Conservation (phyloP, 2,888 invertebrate genomes). For the Aplocera efformata region DNA sequence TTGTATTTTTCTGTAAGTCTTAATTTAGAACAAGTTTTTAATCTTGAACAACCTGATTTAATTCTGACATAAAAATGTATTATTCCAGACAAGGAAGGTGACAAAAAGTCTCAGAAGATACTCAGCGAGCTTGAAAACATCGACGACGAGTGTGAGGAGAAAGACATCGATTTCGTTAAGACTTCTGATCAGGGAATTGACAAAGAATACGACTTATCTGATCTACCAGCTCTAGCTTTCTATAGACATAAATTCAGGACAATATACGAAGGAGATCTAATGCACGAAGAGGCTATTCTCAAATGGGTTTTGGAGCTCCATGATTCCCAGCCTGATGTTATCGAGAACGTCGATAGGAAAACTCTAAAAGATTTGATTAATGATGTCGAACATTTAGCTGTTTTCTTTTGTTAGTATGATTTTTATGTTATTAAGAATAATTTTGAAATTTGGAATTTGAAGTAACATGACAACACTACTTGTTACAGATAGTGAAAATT, state of each 20-base stretch:
- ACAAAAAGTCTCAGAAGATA: conserved; percentile 93
- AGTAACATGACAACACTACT: conserved; percentile 3
- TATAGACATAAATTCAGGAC: conserved; percentile 94
- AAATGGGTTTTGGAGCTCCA: conserved; percentile 94
- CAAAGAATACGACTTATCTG: conserved; percentile 91
- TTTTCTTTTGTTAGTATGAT: conserved; percentile 90
- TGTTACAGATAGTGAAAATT: conserved; percentile 88
- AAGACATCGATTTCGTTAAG: conserved; percentile 94
- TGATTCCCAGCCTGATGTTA: conserved; percentile 91
- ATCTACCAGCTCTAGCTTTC: conserved; percentile 91
- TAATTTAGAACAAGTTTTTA: conserved; percentile 6
- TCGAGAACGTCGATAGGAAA: conserved; percentile 94
- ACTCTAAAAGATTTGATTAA: conserved; percentile 93
- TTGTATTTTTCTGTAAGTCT: conserved; percentile 94
- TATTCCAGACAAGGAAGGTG: conserved; percentile 92
- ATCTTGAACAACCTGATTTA: too few relatives aligned
- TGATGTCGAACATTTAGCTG: conserved; percentile 94
- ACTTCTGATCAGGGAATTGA: conserved; percentile 93
- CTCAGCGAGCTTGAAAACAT: conserved; percentile 94
- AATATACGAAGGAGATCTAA: conserved; percentile 92
- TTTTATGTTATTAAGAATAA: background rate
- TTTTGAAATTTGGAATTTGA: background rate
- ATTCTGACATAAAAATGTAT: too few relatives aligned
- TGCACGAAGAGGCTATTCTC: conserved; percentile 94
- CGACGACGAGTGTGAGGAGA: conserved; percentile 95